Evolutionary conservation across 2,797 vertebrate genomes (phyloP).

Genomic region (Sebastiscus tertius): DNA sequence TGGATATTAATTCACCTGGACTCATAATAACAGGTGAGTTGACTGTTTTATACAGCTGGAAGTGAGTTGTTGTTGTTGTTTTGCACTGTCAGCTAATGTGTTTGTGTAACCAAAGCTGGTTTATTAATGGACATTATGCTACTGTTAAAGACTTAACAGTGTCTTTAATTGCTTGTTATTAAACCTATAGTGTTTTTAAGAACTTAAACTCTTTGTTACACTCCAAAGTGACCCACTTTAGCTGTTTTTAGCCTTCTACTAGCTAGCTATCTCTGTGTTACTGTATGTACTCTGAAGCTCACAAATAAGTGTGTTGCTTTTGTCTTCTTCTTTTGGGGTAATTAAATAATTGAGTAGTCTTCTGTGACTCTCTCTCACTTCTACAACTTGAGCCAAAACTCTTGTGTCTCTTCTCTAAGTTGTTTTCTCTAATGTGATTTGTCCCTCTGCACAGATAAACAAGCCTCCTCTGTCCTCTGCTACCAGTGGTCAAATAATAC

Average conservation of each 20-base stretch:
- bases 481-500: background rate
- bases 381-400: background rate
- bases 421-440: conserved; percentile 4
- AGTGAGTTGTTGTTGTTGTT: conserved; percentile 26
- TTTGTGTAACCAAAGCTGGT: too few relatives aligned
- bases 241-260: background rate
- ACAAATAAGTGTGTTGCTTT: background rate
- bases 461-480: conserved; percentile 10
- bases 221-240: background rate
- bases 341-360: background rate
- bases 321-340: background rate
- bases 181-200: background rate
- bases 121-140: accelerated
- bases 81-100: conserved; percentile 32
- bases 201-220: background rate
- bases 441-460: background rate
- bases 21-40: conserved; percentile 11
- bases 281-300: background rate
- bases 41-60: accelerated
- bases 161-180: background rate
- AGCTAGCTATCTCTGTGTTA: too few relatives aligned
- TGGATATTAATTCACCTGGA: background rate
- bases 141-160: too few relatives aligned
- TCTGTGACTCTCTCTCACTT: background rate
- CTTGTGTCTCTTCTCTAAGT: background rate